Percentiles rank a stretch among this genome's conserved stretches.
These are phyloP conservation scores for Siniperca scherzeri DNA, from an alignment of 2,797 vertebrate genomes.

Conservation along the genomic window DNA sequence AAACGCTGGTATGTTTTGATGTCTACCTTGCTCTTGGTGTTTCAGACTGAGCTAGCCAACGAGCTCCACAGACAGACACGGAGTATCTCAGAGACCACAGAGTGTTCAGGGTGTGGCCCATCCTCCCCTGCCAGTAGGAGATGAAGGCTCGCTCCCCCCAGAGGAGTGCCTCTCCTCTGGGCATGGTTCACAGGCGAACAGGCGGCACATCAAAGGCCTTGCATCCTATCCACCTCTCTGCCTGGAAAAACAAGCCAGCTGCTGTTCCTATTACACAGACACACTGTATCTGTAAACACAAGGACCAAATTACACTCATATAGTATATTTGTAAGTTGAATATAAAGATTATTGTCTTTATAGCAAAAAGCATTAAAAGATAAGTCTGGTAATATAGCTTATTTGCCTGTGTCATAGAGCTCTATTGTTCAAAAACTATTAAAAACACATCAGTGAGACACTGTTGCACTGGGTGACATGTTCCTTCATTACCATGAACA, in stretches of 20 bases:
- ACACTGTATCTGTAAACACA: conserved; percentile 9
- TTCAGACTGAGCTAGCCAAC: conserved; percentile 7
- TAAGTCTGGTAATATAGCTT: background rate
- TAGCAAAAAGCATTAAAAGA: background rate
- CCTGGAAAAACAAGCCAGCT: conserved; percentile 61
- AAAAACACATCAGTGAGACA: background rate
- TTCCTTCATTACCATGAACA: background rate
- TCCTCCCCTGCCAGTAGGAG: conserved; percentile 58
- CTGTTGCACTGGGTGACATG: background rate
- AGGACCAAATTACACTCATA: conserved; percentile 1
- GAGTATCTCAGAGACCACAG: conserved; percentile 27
- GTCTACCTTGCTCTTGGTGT: conserved; percentile 6
- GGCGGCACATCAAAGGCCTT: conserved; percentile 72
- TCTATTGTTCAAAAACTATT: background rate
- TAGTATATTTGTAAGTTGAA: background rate
- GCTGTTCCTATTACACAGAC: conserved; percentile 38
- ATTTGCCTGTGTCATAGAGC: background rate
- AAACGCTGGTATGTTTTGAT: conserved; percentile 8
- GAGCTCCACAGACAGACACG: conserved; percentile 17
- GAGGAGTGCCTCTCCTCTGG: conserved; percentile 61
- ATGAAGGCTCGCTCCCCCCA: conserved; percentile 65
- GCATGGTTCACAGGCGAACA: conserved; percentile 61
- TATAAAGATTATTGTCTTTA: background rate
- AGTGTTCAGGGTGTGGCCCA: conserved; percentile 29
- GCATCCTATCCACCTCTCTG: conserved; percentile 37